Evolutionary conservation across 2,113 vertebrate genomes (phyloP).

Genomic region (Notothenia coriiceps): DNA sequence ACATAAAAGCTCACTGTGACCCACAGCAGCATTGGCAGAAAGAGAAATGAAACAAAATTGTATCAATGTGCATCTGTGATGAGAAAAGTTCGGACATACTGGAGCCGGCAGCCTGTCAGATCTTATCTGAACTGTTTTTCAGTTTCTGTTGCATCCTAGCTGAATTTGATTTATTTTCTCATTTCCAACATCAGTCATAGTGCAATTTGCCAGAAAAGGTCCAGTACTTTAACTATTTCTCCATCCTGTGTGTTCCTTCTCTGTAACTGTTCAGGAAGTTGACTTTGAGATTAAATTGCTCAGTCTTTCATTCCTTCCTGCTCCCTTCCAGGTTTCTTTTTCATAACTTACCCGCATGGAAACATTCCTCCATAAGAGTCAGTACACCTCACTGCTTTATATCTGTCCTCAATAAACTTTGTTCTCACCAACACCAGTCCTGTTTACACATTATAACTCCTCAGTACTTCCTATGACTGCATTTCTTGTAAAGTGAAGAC

Average conservation of each 20-base stretch:
- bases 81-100: conserved; percentile 27
- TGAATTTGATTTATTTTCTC: conserved; percentile 35
- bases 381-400: conserved; percentile 44
- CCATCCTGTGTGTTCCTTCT: conserved; percentile 1
- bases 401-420: conserved; percentile 46
- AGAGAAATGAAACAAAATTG: conserved; percentile 51
- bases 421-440: conserved; percentile 52
- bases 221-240: conserved; percentile 8
- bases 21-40: conserved; percentile 30
- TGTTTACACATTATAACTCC: conserved; percentile 69
- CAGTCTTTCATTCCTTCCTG: conserved; percentile 37
- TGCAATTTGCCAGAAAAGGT: conserved; percentile 8
- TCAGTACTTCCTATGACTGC: conserved; percentile 69
- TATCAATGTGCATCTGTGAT: conserved; percentile 36
- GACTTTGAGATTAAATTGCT: conserved; percentile 35
- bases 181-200: conserved; percentile 35
- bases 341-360: conserved; percentile 24
- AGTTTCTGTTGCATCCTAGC: background rate
- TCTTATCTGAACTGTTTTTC: conserved; percentile 15
- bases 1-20: conserved; percentile 46
- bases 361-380: conserved; percentile 52
- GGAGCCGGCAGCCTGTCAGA: conserved; percentile 21
- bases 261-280: conserved; percentile 12
- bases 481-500: conserved; percentile 71
- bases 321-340: conserved; percentile 37